A percentile compares a stretch with the other conserved stretches of the same genome.
Conservation (phyloP, 2,113 vertebrate genomes). For the Psettodes erumei region DNA sequence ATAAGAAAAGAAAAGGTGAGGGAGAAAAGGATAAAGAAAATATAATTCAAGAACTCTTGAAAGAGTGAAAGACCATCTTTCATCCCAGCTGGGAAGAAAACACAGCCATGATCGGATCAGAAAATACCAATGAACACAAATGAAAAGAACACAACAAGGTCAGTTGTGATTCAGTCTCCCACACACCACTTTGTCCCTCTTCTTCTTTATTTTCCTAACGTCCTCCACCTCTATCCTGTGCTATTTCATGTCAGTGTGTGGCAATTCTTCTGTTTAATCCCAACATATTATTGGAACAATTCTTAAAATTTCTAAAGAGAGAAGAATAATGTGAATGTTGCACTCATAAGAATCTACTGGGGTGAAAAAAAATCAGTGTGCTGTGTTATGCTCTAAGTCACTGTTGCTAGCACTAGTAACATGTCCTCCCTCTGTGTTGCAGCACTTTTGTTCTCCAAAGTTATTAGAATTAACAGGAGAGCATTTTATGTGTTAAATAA, state of each 20-base stretch:
- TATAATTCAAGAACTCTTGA: neutral
- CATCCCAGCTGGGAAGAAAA: conserved; percentile 5
- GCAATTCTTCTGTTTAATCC: neutral
- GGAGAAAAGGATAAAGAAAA: neutral
- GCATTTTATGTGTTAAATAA: neutral
- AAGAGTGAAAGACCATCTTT: conserved; percentile 5
- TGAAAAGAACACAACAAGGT: conserved; percentile 70
- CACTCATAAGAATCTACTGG: neutral
- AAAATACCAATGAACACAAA: conserved; percentile 34
- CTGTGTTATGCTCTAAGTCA: neutral
- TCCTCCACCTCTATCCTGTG: conserved; percentile 20
- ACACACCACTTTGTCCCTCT: conserved; percentile 40
- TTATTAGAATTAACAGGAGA: neutral
- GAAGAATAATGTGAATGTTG: neutral
- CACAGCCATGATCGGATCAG: conserved; percentile 13
- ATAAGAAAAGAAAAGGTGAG: neutral
- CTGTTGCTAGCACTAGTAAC: neutral
- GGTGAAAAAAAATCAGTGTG: too few relatives aligned
- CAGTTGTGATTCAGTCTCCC: conserved; percentile 68
- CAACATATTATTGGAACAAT: neutral
- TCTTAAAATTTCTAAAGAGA: neutral
- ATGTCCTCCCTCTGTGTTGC: neutral
- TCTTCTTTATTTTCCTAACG: conserved; percentile 33
- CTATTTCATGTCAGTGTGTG: neutral
- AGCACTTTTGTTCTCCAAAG: neutral